phyloP scores from a whole-genome alignment of 2,888 invertebrate species.

The Dyspetes luteomarginatus region DNA sequence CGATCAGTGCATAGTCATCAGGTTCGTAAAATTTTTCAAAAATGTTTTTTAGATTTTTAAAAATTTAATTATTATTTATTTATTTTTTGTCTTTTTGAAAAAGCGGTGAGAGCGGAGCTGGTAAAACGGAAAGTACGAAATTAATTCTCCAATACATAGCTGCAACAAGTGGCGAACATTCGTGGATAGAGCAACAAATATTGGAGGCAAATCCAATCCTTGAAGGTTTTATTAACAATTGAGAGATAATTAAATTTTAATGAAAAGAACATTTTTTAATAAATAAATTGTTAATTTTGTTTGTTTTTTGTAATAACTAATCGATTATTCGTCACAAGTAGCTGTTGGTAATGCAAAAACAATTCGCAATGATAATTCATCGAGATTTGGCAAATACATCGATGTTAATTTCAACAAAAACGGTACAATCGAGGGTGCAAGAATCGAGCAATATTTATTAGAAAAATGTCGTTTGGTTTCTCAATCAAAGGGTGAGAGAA shows the following conservation, averaged over 20 bases:
- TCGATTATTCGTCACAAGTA: constrained; percentile 69
- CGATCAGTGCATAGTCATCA: constrained; percentile 97
- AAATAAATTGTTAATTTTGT: constrained; percentile 1
- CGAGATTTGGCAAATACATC: constrained; percentile 97
- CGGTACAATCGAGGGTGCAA: constrained; percentile 96
- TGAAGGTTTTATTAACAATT: constrained; percentile 86
- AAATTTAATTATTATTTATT: neutral
- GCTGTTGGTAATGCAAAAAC: constrained; percentile 99
- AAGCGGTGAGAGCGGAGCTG: constrained; percentile 98
- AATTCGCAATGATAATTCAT: constrained; percentile 97
- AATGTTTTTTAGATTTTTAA: neutral
- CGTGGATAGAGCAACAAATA: constrained; percentile 99
- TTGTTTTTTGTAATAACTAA: neutral
- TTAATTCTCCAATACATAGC: constrained; percentile 96
- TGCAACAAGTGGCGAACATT: constrained; percentile 96
- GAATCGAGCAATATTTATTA: constrained; percentile 96
- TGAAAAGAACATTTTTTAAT: neutral
- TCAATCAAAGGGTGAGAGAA: constrained; percentile 95
- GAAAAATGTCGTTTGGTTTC: constrained; percentile 97
- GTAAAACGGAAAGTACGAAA: constrained; percentile 98
- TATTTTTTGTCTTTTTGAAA: constrained; percentile 24
- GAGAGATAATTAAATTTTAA: neutral
- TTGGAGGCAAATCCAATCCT: constrained; percentile 98
- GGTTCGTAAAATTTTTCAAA: constrained; percentile 85
- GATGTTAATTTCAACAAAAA: constrained; percentile 93